Conservation (phyloP, 2,113 vertebrate species). For the human (Homo sapiens) region DNA sequence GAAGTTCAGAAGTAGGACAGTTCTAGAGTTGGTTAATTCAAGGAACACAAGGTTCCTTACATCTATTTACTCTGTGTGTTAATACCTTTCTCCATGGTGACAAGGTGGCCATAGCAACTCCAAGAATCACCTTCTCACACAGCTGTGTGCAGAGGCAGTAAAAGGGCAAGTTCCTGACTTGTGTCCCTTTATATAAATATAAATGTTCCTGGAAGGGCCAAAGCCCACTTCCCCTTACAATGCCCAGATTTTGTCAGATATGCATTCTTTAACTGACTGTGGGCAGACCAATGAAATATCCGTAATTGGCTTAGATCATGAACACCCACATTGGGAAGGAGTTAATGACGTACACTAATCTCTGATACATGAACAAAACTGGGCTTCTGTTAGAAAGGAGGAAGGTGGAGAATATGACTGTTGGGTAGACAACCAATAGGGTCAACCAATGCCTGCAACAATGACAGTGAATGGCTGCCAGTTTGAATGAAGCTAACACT, state of each 20-base stretch:
- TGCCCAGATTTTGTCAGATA: neutral
- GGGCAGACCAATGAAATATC: neutral
- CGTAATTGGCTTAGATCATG: neutral
- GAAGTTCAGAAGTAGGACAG: neutral
- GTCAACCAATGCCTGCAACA: neutral
- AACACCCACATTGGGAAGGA: neutral
- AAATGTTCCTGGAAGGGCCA: neutral
- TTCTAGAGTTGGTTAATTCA: neutral
- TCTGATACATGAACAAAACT: neutral
- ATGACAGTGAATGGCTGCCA: neutral
- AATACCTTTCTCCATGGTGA: neutral
- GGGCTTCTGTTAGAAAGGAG: neutral
- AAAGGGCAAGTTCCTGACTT: neutral
- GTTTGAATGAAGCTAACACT: neutral
- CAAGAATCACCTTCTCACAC: neutral
- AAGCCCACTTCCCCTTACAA: neutral
- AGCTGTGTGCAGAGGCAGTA: neutral
- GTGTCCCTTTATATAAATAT: neutral
- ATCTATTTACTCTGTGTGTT: neutral
- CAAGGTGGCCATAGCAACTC: neutral
- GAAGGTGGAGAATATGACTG: neutral
- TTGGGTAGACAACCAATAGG: neutral
- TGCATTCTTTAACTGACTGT: neutral
- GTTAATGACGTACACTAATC: neutral
- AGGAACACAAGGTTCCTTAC: neutral